Evolutionary conservation across 2,888 invertebrate species (phyloP).

Genomic region (Parnassius smintheus): DNA sequence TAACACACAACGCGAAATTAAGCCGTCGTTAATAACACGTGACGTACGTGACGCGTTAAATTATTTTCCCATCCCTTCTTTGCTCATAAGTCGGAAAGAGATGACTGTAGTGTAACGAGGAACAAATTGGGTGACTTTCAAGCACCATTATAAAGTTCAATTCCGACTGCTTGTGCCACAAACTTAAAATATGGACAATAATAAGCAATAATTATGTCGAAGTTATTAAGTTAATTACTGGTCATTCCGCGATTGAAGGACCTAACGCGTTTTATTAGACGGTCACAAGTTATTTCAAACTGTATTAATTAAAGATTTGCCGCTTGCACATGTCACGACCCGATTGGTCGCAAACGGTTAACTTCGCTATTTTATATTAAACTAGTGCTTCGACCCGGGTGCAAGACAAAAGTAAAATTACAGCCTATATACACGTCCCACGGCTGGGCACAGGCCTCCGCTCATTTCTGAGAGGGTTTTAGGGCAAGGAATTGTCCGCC

Average conservation of each 20-base stretch:
- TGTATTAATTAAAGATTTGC: too few species aligned
- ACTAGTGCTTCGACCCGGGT: too few species aligned
- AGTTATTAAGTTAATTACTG: not conserved
- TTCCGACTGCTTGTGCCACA: not conserved
- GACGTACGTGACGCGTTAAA: constrained; percentile 60
- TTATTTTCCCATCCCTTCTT: constrained; percentile 38
- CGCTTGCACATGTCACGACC: too few species aligned
- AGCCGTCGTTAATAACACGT: constrained; percentile 69
- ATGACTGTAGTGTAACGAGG: constrained; percentile 10
- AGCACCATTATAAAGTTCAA: constrained; percentile 8
- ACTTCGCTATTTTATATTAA: too few species aligned
- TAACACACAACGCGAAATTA: constrained; percentile 55
- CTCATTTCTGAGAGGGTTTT: too few species aligned
- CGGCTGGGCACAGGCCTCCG: too few species aligned
- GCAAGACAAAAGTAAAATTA: too few species aligned
- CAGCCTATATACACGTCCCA: too few species aligned
- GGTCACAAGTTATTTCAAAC: too few species aligned
- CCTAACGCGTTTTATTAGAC: too few species aligned
- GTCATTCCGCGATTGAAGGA: not conserved
- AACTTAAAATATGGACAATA: not conserved
- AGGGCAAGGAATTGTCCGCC: too few species aligned
- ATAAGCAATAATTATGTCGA: not conserved
- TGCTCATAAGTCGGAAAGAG: constrained; percentile 21
- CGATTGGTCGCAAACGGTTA: too few species aligned
- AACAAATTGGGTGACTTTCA: constrained; percentile 3